Evolutionary conservation across 2,113 vertebrate genomes (phyloP).

Genomic region (Holacanthus passer): DNA sequence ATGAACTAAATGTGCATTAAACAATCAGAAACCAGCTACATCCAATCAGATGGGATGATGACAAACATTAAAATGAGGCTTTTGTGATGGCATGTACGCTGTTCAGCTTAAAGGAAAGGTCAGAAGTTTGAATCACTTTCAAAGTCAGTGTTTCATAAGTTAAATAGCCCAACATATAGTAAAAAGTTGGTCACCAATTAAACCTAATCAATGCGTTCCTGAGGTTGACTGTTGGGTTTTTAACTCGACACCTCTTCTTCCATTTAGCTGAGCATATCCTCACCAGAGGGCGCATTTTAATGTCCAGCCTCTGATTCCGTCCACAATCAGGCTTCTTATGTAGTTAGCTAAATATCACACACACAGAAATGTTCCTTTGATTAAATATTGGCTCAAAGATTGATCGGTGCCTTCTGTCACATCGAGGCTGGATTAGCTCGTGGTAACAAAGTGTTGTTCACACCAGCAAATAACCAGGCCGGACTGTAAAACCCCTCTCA

Average conservation of each 20-base stretch:
- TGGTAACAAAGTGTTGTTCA: slow-evolving; percentile 15
- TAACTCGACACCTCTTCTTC: not conserved
- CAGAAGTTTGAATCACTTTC: not conserved
- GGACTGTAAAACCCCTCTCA: not conserved
- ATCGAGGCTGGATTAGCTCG: slow-evolving; percentile 6
- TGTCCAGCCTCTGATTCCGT: not conserved
- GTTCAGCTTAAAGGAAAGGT: not conserved
- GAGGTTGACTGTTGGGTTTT: not conserved
- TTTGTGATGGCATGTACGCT: not conserved
- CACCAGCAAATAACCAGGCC: slow-evolving; percentile 69
- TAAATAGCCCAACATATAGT: not conserved
- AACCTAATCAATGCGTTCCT: not conserved
- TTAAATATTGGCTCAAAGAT: not conserved
- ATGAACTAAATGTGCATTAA: not conserved
- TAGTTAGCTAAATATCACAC: not conserved
- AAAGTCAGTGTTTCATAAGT: no score
- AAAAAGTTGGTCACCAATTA: not conserved
- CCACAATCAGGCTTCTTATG: not conserved
- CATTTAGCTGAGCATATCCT: not conserved
- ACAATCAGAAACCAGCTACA: not conserved
- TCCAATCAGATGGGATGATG: not conserved
- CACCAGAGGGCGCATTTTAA: not conserved
- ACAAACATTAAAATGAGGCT: not conserved
- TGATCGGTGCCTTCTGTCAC: not conserved
- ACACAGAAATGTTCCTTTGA: not conserved